These are phyloP conservation scores for Speoplatyrhinus poulsoni DNA, from an alignment of 2,113 vertebrate species.

Conservation along the genomic window DNA sequence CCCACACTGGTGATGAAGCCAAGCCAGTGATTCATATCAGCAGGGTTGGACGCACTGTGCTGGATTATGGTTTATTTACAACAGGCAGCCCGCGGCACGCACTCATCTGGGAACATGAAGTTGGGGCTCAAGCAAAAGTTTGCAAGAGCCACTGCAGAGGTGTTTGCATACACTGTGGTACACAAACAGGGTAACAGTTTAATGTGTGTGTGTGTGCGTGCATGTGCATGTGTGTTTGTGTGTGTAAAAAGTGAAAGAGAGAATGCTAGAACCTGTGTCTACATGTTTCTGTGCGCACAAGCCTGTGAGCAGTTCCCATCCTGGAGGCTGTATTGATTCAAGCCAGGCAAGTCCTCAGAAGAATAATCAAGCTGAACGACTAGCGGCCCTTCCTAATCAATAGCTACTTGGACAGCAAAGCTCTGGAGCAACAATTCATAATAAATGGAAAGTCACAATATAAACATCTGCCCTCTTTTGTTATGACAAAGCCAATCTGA, in stretches of 20 bases:
- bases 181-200: no score
- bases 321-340: constrained; percentile 58
- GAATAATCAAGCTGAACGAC: constrained; percentile 67
- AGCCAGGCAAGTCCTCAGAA: constrained; percentile 60
- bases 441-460: constrained; percentile 61
- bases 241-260: background rate
- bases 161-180: no score
- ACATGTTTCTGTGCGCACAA: constrained; percentile 2
- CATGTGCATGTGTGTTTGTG: background rate
- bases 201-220: background rate
- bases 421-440: constrained; percentile 62
- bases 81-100: no score
- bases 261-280: constrained; percentile 4
- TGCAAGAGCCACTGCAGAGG: no score
- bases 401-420: constrained; percentile 63
- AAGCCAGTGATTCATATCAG: no score
- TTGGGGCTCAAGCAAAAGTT: no score
- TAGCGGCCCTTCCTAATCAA: constrained; percentile 66
- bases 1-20: no score
- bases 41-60: no score
- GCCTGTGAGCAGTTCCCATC: constrained; percentile 48
- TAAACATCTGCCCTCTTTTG: constrained; percentile 67
- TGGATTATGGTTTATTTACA: no score
- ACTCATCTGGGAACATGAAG: no score
- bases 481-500: constrained; percentile 67